Evolutionary conservation across 2,797 vertebrate genomes (phyloP).

Genomic region (Clarias fuscus): DNA sequence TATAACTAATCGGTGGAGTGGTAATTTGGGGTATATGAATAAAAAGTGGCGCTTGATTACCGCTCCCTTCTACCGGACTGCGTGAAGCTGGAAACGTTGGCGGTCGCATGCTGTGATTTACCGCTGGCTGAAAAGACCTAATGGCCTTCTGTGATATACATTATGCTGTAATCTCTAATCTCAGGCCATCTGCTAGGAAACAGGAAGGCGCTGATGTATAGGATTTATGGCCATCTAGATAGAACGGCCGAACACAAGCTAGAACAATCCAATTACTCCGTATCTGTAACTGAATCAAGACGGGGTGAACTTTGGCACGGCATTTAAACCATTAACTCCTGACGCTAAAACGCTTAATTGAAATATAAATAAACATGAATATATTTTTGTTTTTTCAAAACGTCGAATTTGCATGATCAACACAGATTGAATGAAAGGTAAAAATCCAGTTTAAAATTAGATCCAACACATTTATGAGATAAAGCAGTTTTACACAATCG

Average conservation of each 20-base stretch:
- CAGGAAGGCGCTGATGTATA: constrained; percentile 20
- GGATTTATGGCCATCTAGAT: constrained; percentile 26
- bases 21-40: not conserved
- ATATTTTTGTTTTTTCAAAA: not conserved
- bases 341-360: not conserved
- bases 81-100: not conserved
- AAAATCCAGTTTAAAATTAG: not conserved
- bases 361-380: not conserved
- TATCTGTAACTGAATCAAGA: constrained; percentile 19
- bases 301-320: not conserved
- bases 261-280: constrained; percentile 6
- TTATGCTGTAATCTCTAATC: constrained; percentile 7
- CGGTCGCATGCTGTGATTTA: not conserved
- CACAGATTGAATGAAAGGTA: not conserved
- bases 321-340: constrained; percentile 10
- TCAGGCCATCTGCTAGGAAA: constrained; percentile 25
- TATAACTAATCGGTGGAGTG: not conserved
- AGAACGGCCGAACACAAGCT: not conserved
- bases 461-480: not conserved
- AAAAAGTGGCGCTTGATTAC: not conserved
- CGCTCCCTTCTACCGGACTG: not conserved
- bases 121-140: constrained; percentile 2
- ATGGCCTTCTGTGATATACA: constrained; percentile 4
- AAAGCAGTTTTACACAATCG: not conserved
- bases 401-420: not conserved